Evolutionary conservation across 2,797 vertebrate genomes (phyloP).

Genomic region (Lycodopsis pacificus): DNA sequence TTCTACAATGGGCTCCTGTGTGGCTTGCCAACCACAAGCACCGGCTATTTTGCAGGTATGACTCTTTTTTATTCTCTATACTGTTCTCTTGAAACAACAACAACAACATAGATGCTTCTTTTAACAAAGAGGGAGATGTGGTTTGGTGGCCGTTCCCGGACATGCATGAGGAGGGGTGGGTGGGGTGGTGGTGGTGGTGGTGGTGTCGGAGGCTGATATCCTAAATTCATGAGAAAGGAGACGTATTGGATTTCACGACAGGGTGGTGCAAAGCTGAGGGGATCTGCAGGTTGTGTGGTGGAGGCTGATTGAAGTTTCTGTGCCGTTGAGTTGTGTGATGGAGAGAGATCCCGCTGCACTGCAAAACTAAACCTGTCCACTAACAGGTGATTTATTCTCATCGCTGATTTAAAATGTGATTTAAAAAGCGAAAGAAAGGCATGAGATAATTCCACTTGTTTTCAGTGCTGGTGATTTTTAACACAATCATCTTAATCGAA

Average conservation of each 20-base stretch:
- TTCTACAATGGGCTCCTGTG: conserved; percentile 80
- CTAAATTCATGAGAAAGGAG: conserved; percentile 68
- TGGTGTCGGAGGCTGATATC: conserved; percentile 42
- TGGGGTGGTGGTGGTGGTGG: background rate
- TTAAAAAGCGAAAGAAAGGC: background rate
- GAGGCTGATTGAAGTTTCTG: conserved; percentile 63
- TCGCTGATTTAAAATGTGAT: background rate
- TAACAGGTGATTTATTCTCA: background rate
- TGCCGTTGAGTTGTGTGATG: conserved; percentile 59
- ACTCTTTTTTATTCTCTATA: conserved; percentile 59
- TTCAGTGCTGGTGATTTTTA: background rate
- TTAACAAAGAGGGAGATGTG: background rate
- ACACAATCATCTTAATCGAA: background rate
- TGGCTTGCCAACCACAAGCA: conserved; percentile 78
- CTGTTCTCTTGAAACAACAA: background rate
- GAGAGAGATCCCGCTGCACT: conserved; percentile 47
- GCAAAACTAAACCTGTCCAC: conserved; percentile 16
- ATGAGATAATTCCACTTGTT: background rate
- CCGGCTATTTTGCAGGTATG: conserved; percentile 86
- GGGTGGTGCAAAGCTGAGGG: conserved; percentile 71
- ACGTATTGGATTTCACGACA: conserved; percentile 71
- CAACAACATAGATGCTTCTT: background rate
- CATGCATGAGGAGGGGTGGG: conserved; percentile 24
- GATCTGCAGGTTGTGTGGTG: conserved; percentile 69
- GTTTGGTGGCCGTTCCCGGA: conserved; percentile 25